These are phyloP conservation scores for Euura saliciscinereae DNA, from an alignment of 1,140 invertebrate genomes.

Conservation along the genomic window DNA sequence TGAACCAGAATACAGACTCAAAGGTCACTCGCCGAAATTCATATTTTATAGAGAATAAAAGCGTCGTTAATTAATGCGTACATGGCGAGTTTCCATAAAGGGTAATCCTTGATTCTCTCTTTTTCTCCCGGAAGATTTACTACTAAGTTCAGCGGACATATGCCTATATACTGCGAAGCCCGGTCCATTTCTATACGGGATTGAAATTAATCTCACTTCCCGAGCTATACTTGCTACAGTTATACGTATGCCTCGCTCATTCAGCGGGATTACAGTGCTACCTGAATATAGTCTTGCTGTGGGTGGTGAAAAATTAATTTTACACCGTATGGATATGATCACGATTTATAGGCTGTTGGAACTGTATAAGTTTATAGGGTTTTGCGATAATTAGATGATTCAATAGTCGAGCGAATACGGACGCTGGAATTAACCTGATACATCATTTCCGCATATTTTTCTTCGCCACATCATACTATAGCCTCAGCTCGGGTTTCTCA, in stretches of 20 bases:
- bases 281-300: too few relatives aligned
- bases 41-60: too few relatives aligned
- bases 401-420: neutral
- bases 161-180: neutral
- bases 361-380: too few relatives aligned
- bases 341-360: too few relatives aligned
- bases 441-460: neutral
- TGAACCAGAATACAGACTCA: too few relatives aligned
- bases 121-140: neutral
- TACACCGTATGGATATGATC: too few relatives aligned
- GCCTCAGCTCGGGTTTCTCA: neutral
- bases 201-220: conserved; percentile 4
- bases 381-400: too few relatives aligned
- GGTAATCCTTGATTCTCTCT: neutral
- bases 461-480: neutral
- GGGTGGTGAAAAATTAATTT: too few relatives aligned
- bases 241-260: neutral
- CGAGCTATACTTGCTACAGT: neutral
- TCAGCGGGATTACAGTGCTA: neutral
- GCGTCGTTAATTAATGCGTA: too few relatives aligned
- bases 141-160: neutral
- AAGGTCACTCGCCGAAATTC: too few relatives aligned
- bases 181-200: neutral
- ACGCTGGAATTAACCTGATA: neutral
- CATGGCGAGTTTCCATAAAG: too few relatives aligned